Base-by-base conservation (phyloP, 2,797 vertebrate species). In the Sebastiscus tertius region DNA sequence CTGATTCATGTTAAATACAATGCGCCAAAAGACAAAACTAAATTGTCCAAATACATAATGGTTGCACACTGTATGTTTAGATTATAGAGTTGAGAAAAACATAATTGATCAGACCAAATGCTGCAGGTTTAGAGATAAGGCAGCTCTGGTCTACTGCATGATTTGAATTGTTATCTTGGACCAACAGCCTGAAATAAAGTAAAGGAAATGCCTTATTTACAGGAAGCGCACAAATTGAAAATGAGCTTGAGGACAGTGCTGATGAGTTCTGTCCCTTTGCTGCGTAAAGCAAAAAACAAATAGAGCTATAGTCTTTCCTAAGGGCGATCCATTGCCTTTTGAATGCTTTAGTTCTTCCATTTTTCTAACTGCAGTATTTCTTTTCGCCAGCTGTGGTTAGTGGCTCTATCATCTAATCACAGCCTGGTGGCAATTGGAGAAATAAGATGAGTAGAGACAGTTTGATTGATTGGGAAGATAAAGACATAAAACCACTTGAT, bases 401-500 rank as follows among this genome's bases (percentile, higher is more conserved):
- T 13, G 33, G 52, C 46, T 83, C 52, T 14, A 49, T 56, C 58
- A 34, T 75, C 33, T 72, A 60, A 71, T 79, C 42, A 31, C 62
- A 73, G 65, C 73, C 71, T 59, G 27, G 31, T 68, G 58, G 75
- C 55, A 81, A 79, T 79, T 49, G n/a, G 34, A 62, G 18, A n/a
- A 34, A 68, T 34, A 52, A 24, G 24, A 12, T 54, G 49, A 36
- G 54, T 27, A 29, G 7, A 67, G 26, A 58, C 13, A 7, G 58
- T 65, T 4, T 67, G 82, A 88, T 75, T 63, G 75, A 80, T 71
- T 52, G 66, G 14, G 24, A 49, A n/a, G 64, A 83, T 61, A 61
- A 58, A 81, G 42, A 72, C 33, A 76, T 78, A 29, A 72, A 72
- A 58, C 20, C 34, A 61, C 33, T 54, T 56, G 46, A 84, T 29